Percentiles rank a stretch among this genome's conserved stretches.
These are phyloP conservation scores for Phrynocephalus guinanensis DNA, from an alignment of 2,797 vertebrate species.

Conservation along the genomic window DNA sequence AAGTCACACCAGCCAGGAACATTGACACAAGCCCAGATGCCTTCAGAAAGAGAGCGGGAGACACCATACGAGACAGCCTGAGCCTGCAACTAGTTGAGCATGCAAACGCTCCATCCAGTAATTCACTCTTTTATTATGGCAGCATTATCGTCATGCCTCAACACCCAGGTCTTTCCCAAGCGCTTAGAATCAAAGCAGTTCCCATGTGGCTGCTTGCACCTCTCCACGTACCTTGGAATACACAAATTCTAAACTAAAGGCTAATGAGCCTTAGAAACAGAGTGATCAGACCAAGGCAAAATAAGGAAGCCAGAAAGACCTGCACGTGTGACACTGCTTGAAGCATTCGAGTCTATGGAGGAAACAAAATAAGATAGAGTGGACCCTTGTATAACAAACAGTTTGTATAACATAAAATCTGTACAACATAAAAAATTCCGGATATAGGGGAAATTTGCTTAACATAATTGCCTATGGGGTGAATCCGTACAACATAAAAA, in stretches of 20 bases:
- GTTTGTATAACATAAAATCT: too few relatives aligned
- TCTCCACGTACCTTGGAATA: background rate
- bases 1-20: background rate
- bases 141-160: background rate
- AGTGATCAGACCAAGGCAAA: background rate
- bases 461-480: too few relatives aligned
- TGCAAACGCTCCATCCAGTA: slow-evolving; percentile 14
- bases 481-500: too few relatives aligned
- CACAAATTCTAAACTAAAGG: background rate
- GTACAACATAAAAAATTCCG: too few relatives aligned
- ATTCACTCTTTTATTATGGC: background rate
- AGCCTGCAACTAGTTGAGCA: background rate
- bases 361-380: background rate
- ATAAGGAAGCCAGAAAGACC: background rate
- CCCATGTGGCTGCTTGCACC: background rate
- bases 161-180: background rate
- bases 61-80: background rate
- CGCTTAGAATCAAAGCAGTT: background rate
- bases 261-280: background rate
- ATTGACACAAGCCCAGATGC: background rate
- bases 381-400: too few relatives aligned
- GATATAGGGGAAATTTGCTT: background rate
- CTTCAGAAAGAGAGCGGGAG: background rate
- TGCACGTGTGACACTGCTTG: background rate
- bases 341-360: background rate